These are phyloP conservation scores for Typhlichthys eigenmanni DNA, from an alignment of 2,797 vertebrate species.

Conservation along the genomic window DNA sequence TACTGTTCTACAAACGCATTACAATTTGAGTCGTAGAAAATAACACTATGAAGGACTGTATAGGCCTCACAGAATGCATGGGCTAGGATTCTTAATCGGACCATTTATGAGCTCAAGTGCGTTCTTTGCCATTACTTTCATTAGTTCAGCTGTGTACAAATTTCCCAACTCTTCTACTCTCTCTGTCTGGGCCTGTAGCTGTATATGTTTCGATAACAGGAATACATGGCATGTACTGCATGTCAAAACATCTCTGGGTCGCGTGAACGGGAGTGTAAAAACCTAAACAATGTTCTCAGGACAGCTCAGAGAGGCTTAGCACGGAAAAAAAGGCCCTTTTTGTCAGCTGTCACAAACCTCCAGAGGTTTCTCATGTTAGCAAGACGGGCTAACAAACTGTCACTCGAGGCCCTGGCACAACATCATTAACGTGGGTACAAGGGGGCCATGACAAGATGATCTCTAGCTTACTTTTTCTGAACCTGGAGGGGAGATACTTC, in stretches of 20 bases:
- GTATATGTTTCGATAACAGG: constrained; percentile 14
- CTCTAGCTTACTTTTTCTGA: constrained; percentile 40
- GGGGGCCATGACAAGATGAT: constrained; percentile 43
- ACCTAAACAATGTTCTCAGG: constrained; percentile 40
- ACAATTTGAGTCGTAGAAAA: constrained; percentile 58
- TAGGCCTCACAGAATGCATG: constrained; percentile 44
- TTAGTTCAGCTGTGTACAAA: constrained; percentile 25
- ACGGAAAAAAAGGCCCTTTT: constrained; percentile 42
- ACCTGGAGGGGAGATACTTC: constrained; percentile 54
- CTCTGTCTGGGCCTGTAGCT: constrained; percentile 2
- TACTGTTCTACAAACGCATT: constrained; percentile 67
- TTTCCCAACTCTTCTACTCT: constrained; percentile 1
- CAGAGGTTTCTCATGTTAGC: constrained; percentile 38
- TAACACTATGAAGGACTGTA: constrained; percentile 53
- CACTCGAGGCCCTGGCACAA: constrained; percentile 53
- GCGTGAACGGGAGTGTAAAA: constrained; percentile 39
- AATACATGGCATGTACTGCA: constrained; percentile 58
- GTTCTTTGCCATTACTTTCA: constrained; percentile 26
- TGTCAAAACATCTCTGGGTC: constrained; percentile 56
- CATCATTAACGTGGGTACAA: constrained; percentile 61
- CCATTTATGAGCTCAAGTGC: constrained; percentile 54
- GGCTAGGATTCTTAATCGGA: constrained; percentile 66
- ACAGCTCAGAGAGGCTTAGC: constrained; percentile 26
- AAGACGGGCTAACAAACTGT: constrained; percentile 61
- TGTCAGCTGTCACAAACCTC: constrained; percentile 59